phyloP scores from a whole-genome alignment of 2,888 invertebrate genomes.

The Drosophila melanosoma region DNA sequence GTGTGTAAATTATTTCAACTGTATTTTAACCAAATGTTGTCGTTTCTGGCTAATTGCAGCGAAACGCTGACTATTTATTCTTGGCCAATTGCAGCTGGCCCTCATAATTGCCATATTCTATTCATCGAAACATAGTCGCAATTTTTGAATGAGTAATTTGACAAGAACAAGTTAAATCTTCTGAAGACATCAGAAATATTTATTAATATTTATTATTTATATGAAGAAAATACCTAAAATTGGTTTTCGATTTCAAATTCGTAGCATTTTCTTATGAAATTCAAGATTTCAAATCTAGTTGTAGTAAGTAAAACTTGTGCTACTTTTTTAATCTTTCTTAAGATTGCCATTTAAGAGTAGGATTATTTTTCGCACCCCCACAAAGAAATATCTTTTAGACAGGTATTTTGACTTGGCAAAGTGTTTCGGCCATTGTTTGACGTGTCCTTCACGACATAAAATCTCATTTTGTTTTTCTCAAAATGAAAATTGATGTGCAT shows the following conservation, averaged over 20 bases:
- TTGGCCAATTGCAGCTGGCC: slow-evolving; percentile 55
- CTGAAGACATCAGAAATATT: background rate
- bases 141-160: background rate
- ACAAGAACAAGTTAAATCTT: too few relatives aligned
- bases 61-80: slow-evolving; percentile 48
- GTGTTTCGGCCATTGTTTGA: slow-evolving; percentile 54
- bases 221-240: background rate
- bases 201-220: background rate
- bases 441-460: slow-evolving; percentile 75
- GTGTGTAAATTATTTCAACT: slow-evolving; percentile 62
- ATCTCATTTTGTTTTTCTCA: slow-evolving; percentile 54
- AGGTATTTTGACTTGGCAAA: slow-evolving; percentile 62
- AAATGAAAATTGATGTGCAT: slow-evolving; percentile 67
- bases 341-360: slow-evolving; percentile 7
- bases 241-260: background rate
- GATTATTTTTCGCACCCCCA: slow-evolving; percentile 68
- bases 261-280: background rate
- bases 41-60: slow-evolving; percentile 62
- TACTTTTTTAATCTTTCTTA: too few relatives aligned
- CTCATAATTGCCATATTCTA: slow-evolving; percentile 41
- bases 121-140: background rate
- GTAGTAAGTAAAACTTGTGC: too few relatives aligned
- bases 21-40: slow-evolving; percentile 43
- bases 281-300: background rate
- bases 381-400: slow-evolving; percentile 34